Evolutionary conservation across 1,140 invertebrate species (phyloP).

Genomic region (Hypothenemus hampei): DNA sequence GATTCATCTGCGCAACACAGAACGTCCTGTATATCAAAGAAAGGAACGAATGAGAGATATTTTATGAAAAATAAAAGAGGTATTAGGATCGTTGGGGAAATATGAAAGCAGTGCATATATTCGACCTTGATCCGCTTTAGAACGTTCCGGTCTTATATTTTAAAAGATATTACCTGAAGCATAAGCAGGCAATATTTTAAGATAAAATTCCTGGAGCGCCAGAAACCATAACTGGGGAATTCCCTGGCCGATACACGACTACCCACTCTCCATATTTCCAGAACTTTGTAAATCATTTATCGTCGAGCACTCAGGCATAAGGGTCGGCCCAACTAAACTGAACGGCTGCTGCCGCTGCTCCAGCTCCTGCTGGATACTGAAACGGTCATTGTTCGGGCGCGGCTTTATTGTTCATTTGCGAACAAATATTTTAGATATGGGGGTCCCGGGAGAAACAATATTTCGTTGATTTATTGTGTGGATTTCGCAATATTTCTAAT

Average conservation of each 20-base stretch:
- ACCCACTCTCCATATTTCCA: slow-evolving; percentile 41
- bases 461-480: slow-evolving; percentile 29
- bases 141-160: slow-evolving; percentile 19
- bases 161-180: slow-evolving; percentile 21
- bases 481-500: slow-evolving; percentile 27
- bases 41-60: no score
- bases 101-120: no score
- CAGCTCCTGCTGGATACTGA: slow-evolving; percentile 24
- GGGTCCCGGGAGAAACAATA: slow-evolving; percentile 24
- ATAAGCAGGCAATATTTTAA: slow-evolving; percentile 29
- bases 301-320: slow-evolving; percentile 31
- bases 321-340: no score
- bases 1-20: no score
- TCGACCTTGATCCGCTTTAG: slow-evolving; percentile 25
- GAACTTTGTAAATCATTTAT: slow-evolving; percentile 36
- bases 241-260: slow-evolving; percentile 37
- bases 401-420: slow-evolving; percentile 34
- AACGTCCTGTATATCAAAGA: no score
- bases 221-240: slow-evolving; percentile 25
- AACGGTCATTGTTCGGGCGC: slow-evolving; percentile 28
- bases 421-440: slow-evolving; percentile 31
- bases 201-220: slow-evolving; percentile 24
- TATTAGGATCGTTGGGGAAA: not conserved
- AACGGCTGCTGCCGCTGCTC: no score
- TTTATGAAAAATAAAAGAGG: slow-evolving; percentile 4